Evolutionary conservation across 37 sponge, comb jelly and placozoan genomes (phyloP), one percentile per base, ranked within the genome.

Genomic region (Cliona cf. orientalis): DNA sequence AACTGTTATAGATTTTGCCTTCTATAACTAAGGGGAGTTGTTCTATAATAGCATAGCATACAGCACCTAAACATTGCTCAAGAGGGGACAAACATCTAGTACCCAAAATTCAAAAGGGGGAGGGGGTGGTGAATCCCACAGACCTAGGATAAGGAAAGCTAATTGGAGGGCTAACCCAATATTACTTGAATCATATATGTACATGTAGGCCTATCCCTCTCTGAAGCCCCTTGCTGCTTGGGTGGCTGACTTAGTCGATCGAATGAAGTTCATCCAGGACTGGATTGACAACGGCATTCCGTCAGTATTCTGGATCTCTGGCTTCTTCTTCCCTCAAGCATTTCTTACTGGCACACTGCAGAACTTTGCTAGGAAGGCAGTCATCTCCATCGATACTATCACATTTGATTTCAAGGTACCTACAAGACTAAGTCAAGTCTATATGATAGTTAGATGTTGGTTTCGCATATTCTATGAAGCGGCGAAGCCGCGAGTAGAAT

Each of bases 271-370:
- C 80, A 93, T 98, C 56, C 80, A 83, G 70, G 64, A 74, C 37
- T 98, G 98, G 98, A 91, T 98, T 59, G 84, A 90, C 45, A 42
- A 89, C 36, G 97, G 97, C 2, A 93, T 92, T 28, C 96, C 95
- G 28, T 60, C 87, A 42, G 90, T 91, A 43, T 72, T 85, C 79
- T 96, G 99, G 99, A 96, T 98, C 44, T 96, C 96, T 44, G 99
- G 99, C 2, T 98, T 98, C 80, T 98, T 95, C 86, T 98, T 98
- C 78, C 96, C 99, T 0, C 99, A 98, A 85, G 96, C 99, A 36
- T 98, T 98, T 81, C 69, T 98, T 17, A 98, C 99, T 26, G 96
- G 99, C 0, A 93, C 99, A n/a, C 96, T 98, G 26, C 99, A 98
- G 88, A 98, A 98, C 84, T 98, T 74, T 82, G 99, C 99, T 29